Percentiles rank a stretch among this genome's conserved stretches.
Conservation (phyloP, 2,113 vertebrate species). For the Xenus cinereus region DNA sequence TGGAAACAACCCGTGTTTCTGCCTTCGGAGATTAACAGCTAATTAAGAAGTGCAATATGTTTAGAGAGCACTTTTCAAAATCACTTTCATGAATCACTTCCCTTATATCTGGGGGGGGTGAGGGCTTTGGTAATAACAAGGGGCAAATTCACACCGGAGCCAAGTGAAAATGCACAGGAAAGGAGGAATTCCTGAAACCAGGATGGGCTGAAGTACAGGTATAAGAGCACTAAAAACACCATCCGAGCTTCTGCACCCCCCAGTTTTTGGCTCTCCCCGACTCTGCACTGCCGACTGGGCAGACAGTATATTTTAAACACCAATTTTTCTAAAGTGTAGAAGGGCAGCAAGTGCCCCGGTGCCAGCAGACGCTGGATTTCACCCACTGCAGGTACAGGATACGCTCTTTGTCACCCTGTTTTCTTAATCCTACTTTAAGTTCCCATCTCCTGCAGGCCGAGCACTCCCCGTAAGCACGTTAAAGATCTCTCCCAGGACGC, state of each 20-base stretch:
- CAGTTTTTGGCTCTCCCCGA: background rate
- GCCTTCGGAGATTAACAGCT: background rate
- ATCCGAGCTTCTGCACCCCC: background rate
- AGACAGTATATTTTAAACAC: background rate
- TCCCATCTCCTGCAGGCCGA: background rate
- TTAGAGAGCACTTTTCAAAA: background rate
- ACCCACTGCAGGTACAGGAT: too few relatives aligned
- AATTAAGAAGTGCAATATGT: background rate
- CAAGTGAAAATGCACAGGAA: background rate
- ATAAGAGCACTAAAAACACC: background rate
- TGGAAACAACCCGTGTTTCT: background rate
- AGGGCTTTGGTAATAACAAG: background rate
- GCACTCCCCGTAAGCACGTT: too few relatives aligned
- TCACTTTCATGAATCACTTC: background rate
- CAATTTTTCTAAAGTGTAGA: background rate
- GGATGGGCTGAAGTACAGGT: fast-evolving
- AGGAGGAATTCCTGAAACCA: background rate
- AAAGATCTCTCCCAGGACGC: background rate
- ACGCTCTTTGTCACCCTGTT: fast-evolving
- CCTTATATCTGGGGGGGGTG: background rate
- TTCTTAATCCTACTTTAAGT: background rate
- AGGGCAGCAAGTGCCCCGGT: fast-evolving
- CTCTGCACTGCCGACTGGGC: fast-evolving
- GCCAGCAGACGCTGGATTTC: background rate
- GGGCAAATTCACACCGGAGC: background rate